These are phyloP conservation scores for Ecdyonurus torrentis DNA, from an alignment of 2,888 invertebrate species.

Conservation along the genomic window DNA sequence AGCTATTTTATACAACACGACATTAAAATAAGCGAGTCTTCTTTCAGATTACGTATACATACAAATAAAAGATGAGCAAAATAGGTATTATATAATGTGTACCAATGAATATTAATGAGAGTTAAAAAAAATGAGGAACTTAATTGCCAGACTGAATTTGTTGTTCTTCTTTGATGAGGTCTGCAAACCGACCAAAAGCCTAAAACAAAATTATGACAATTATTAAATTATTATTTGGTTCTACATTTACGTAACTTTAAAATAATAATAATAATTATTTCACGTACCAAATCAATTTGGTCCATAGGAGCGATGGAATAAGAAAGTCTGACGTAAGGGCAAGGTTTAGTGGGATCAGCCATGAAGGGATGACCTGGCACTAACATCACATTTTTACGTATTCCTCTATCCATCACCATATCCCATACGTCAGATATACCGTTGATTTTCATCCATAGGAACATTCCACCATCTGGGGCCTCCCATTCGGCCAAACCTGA, in stretches of 20 bases:
- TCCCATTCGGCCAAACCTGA: slow-evolving; percentile 45
- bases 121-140: too few species aligned
- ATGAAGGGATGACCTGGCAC: slow-evolving; percentile 61
- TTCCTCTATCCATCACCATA: slow-evolving; percentile 51
- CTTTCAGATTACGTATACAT: too few species aligned
- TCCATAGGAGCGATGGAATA: slow-evolving; percentile 49
- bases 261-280: slow-evolving; percentile 10
- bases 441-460: slow-evolving; percentile 54
- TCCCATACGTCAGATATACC: slow-evolving; percentile 53
- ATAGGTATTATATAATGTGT: too few species aligned
- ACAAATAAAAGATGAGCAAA: too few species aligned
- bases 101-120: too few species aligned
- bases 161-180: slow-evolving; percentile 42
- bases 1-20: too few species aligned
- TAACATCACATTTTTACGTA: slow-evolving; percentile 47
- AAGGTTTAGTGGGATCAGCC: slow-evolving; percentile 40
- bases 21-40: too few species aligned
- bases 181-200: slow-evolving; percentile 39
- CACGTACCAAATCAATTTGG: slow-evolving; percentile 40
- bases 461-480: slow-evolving; percentile 55
- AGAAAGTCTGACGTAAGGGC: slow-evolving; percentile 49
- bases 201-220: slow-evolving; percentile 11
- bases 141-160: slow-evolving; percentile 10
- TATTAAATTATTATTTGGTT: neutral
- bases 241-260: too few species aligned